These are phyloP conservation scores for Propithecus deckenii DNA, from an alignment of 2,797 vertebrate species.

Conservation along the genomic window DNA sequence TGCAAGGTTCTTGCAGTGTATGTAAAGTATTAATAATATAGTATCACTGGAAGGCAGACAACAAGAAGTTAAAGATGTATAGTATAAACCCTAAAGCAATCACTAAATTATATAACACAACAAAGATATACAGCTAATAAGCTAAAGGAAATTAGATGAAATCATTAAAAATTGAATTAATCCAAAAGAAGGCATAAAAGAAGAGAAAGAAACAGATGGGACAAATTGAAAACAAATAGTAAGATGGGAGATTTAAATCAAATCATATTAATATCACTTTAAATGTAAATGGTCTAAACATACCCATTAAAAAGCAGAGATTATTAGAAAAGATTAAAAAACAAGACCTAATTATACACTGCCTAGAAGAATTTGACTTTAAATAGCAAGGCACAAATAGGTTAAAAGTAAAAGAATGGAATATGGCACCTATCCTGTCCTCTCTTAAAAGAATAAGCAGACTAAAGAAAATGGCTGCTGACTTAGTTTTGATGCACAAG, in stretches of 20 bases:
- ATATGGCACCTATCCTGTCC: neutral
- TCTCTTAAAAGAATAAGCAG: neutral
- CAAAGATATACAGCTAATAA: neutral
- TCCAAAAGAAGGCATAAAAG: neutral
- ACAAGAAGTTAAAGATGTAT: neutral
- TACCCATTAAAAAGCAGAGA: neutral
- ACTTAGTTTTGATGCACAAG: neutral
- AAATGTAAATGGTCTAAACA: neutral
- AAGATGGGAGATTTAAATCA: neutral
- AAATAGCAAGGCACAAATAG: neutral
- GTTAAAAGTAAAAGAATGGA: neutral
- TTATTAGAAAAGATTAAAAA: slow-evolving; percentile 6
- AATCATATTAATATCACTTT: neutral
- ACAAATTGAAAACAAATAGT: neutral
- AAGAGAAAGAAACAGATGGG: neutral
- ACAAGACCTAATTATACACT: neutral
- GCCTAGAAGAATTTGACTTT: neutral
- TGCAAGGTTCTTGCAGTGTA: neutral
- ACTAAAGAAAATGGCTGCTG: neutral
- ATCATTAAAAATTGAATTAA: neutral
- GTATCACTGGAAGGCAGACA: neutral
- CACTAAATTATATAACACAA: neutral
- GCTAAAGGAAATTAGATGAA: neutral
- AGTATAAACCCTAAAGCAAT: neutral
- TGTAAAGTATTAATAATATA: neutral